A percentile compares a stretch with the other conserved stretches of the same genome.
phyloP scores from a whole-genome alignment of 2,113 vertebrate genomes.

The Theristicus caerulescens region DNA sequence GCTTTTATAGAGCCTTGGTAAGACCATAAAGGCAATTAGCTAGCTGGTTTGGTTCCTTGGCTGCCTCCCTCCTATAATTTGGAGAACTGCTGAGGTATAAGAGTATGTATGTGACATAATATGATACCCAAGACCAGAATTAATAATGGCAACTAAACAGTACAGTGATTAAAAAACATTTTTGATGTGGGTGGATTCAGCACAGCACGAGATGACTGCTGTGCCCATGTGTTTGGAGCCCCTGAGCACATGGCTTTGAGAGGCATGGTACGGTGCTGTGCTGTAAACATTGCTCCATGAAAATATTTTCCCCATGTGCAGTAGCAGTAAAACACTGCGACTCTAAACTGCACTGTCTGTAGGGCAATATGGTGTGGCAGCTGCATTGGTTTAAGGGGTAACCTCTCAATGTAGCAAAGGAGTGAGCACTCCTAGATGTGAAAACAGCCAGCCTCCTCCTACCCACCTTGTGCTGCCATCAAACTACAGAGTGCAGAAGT shows the following conservation, averaged over 20 bases:
- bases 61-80: background rate
- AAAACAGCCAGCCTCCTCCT: background rate
- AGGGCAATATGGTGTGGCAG: background rate
- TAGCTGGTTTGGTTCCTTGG: background rate
- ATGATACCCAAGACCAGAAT: background rate
- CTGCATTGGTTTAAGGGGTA: background rate
- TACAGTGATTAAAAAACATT: background rate
- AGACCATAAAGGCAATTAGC: background rate
- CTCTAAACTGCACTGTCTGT: background rate
- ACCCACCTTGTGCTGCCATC: rapidly evolving
- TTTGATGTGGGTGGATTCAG: background rate
- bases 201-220: background rate
- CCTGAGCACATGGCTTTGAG: background rate
- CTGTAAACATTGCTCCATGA: background rate
- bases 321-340: background rate
- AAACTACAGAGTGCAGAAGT: background rate
- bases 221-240: background rate
- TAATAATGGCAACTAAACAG: background rate
- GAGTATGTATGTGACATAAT: background rate
- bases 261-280: background rate
- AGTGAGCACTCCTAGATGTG: background rate
- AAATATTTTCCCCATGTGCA: background rate
- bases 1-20: background rate
- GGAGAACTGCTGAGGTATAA: background rate
- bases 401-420: background rate